Conservation (phyloP, 1,140 invertebrate species). For the Chironomus striatipennis region DNA sequence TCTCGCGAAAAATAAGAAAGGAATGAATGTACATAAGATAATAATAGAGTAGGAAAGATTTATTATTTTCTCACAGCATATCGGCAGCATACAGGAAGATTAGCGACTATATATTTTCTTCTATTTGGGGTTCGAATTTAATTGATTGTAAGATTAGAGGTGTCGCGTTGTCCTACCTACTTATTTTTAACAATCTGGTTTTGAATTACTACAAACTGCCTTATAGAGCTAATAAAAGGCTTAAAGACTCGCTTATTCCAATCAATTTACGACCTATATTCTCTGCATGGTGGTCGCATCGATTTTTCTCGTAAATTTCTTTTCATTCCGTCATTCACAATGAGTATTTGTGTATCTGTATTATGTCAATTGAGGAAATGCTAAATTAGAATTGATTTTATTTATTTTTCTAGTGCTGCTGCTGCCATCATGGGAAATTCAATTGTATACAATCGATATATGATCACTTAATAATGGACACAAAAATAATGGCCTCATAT, state of each 20-base stretch:
- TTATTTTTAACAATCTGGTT: too few species aligned
- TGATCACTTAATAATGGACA: constrained; percentile 8
- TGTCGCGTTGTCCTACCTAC: too few species aligned
- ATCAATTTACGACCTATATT: not conserved
- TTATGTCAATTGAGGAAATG: constrained; percentile 2
- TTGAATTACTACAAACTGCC: not conserved
- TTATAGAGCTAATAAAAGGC: not conserved
- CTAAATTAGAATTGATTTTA: constrained; percentile 10
- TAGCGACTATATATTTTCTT: not conserved
- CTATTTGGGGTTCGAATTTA: not conserved
- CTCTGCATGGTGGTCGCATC: not conserved
- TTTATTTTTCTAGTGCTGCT: not conserved
- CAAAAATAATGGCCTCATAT: not conserved
- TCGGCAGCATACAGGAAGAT: not conserved
- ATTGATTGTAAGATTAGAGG: too few species aligned
- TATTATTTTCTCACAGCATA: too few species aligned
- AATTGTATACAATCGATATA: not conserved
- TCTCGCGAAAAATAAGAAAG: not conserved
- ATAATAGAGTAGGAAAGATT: not conserved
- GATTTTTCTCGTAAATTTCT: not conserved
- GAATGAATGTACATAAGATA: not conserved
- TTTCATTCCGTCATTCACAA: too few species aligned
- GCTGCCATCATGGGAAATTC: not conserved
- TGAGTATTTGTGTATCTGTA: not conserved
- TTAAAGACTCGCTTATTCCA: not conserved